Percentiles rank a stretch among this genome's conserved stretches.
Evolutionary conservation across 2,888 invertebrate genomes (phyloP).

Genomic region (Eretmocerus hayati): DNA sequence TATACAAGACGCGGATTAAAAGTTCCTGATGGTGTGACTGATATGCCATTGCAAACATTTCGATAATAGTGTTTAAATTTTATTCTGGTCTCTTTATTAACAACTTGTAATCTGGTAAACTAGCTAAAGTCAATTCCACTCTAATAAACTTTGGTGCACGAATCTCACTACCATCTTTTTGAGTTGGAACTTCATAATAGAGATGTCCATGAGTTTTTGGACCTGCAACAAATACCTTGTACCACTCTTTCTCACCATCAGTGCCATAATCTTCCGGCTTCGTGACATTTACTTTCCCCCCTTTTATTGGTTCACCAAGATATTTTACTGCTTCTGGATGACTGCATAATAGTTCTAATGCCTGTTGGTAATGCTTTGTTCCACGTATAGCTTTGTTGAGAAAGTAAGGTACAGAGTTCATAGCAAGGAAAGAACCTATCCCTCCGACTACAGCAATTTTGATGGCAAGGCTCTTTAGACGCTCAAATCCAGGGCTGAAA

Average conservation of each 20-base stretch:
- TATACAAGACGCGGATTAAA: conserved; percentile 57
- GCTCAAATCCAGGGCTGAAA: too few species aligned
- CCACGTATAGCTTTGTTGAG: conserved; percentile 53
- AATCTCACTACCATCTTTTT: neutral
- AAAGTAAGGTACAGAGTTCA: conserved; percentile 44
- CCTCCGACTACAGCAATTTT: conserved; percentile 7
- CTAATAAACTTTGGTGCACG: conserved; percentile 16
- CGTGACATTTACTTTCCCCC: conserved; percentile 55
- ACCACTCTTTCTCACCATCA: conserved; percentile 54
- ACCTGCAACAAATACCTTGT: conserved; percentile 62
- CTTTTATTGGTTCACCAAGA: conserved; percentile 69
- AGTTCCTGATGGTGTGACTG: conserved; percentile 47
- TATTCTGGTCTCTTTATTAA: conserved; percentile 24
- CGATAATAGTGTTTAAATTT: conserved; percentile 24
- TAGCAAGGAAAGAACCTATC: neutral
- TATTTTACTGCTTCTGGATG: conserved; percentile 58
- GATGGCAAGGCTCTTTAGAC: conserved; percentile 2
- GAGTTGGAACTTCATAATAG: conserved; percentile 16
- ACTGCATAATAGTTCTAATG: conserved; percentile 53
- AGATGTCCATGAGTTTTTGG: conserved; percentile 57
- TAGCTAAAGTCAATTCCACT: conserved; percentile 28
- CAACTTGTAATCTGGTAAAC: conserved; percentile 25
- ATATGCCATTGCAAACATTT: conserved; percentile 49
- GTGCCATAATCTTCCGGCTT: conserved; percentile 38
- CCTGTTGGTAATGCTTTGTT: conserved; percentile 59